These are phyloP conservation scores for Otus sunia DNA, from an alignment of 2,113 vertebrate genomes.

Conservation along the genomic window DNA sequence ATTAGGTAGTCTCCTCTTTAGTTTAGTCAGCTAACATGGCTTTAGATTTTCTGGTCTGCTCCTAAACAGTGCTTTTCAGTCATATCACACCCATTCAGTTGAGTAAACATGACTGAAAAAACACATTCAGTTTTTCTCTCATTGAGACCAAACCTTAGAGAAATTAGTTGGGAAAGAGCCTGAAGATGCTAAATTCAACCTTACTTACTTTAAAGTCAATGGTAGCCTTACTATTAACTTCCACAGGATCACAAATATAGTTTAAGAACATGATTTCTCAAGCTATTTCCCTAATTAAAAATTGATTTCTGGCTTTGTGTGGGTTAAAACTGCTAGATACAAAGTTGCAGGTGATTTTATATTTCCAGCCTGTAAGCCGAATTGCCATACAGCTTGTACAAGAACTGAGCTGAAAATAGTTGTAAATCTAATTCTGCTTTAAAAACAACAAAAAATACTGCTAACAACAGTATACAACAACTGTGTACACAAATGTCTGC, in stretches of 20 bases:
- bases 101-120: not conserved
- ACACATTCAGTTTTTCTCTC: not conserved
- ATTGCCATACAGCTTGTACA: not conserved
- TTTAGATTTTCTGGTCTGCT: not conserved
- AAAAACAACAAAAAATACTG: not conserved
- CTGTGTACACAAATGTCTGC: not conserved
- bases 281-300: slow-evolving; percentile 63
- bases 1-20: not conserved
- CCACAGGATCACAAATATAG: not conserved
- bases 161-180: not conserved
- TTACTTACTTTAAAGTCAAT: not conserved
- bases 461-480: not conserved
- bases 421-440: not conserved
- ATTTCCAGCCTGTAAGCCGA: not conserved
- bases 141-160: not conserved
- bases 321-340: slow-evolving; percentile 2
- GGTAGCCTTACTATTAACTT: not conserved
- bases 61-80: not conserved
- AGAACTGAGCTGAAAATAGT: not conserved
- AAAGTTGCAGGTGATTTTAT: not conserved
- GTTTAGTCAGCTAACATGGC: not conserved
- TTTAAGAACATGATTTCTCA: slow-evolving; percentile 19
- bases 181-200: not conserved
- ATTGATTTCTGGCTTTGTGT: slow-evolving; percentile 57
- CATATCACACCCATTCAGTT: not conserved